A percentile compares a stretch with the other conserved stretches of the same genome.
These are phyloP conservation scores for Bubo scandiacus DNA, from an alignment of 2,113 vertebrate genomes.

Conservation along the genomic window DNA sequence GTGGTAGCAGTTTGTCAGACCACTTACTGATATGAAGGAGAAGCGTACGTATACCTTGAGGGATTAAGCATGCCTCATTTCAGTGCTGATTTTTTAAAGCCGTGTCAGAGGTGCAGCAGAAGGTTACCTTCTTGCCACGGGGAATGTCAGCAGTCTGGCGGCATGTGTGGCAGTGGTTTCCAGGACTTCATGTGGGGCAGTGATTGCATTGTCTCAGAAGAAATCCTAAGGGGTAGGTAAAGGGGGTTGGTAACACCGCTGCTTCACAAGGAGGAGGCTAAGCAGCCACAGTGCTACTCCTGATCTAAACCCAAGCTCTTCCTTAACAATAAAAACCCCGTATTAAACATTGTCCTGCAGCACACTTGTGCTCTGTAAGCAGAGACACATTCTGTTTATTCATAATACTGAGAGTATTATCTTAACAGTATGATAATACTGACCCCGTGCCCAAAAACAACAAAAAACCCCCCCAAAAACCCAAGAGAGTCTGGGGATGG, in stretches of 20 bases:
- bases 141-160: neutral
- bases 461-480: rapidly evolving
- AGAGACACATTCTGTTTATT: neutral
- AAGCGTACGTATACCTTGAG: neutral
- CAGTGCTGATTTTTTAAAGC: neutral
- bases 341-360: neutral
- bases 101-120: constrained; percentile 3
- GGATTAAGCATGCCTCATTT: neutral
- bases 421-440: neutral
- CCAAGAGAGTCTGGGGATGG: neutral
- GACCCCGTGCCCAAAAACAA: neutral
- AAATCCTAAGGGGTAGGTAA: constrained; percentile 18
- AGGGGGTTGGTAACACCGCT: neutral
- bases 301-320: neutral
- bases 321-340: neutral
- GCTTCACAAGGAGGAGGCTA: neutral
- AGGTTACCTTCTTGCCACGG: constrained; percentile 4
- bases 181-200: constrained; percentile 4
- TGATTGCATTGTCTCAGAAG: constrained; percentile 21
- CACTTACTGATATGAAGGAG: neutral
- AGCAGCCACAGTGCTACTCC: neutral
- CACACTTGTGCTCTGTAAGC: neutral
- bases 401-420: neutral
- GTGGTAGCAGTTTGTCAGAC: neutral
- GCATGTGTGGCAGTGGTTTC: neutral